Conservation (phyloP, 30 jellyfish, hydroid and myxozoan species). For the Chrysaora quinquecirrha region DNA sequence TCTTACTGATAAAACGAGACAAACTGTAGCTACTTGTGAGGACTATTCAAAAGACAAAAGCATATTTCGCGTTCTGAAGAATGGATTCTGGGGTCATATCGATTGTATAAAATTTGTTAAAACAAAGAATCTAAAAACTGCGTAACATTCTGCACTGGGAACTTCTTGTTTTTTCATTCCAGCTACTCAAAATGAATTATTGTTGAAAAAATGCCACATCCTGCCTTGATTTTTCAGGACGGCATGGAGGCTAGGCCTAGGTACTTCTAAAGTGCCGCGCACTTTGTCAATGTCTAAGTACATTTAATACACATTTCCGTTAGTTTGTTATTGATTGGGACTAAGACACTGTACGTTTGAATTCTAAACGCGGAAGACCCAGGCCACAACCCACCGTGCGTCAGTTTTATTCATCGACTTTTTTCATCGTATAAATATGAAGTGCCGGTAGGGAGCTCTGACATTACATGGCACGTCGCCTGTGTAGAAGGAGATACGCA, state of each 20-base stretch:
- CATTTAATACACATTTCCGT: slow-evolving; percentile 58
- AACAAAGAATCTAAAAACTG: neutral
- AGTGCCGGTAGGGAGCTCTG: neutral
- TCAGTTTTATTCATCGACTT: slow-evolving; percentile 20
- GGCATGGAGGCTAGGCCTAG: slow-evolving; percentile 75
- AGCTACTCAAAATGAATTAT: neutral
- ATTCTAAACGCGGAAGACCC: slow-evolving; percentile 61
- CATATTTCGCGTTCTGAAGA: neutral
- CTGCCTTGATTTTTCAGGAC: slow-evolving; percentile 69
- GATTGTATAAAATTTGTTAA: neutral
- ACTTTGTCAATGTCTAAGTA: slow-evolving; percentile 54
- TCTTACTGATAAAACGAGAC: no score
- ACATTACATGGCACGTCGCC: neutral
- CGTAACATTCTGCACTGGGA: slow-evolving; percentile 37
- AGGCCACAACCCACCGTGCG: slow-evolving; percentile 65
- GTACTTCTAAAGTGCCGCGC: slow-evolving; percentile 52
- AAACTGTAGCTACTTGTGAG: no score
- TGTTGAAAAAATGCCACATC: slow-evolving; percentile 47
- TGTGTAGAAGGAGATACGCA: neutral
- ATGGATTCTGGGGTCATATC: neutral
- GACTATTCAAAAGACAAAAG: no score
- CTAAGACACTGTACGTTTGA: slow-evolving; percentile 44
- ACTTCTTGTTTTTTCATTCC: slow-evolving; percentile 40
- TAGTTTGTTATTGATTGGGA: slow-evolving; percentile 28
- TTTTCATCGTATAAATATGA: slow-evolving; percentile 41